A percentile compares a stretch with the other conserved stretches of the same genome.
These are phyloP conservation scores for Maconellicoccus hirsutus DNA, from an alignment of 1,140 invertebrate genomes.

Conservation along the genomic window DNA sequence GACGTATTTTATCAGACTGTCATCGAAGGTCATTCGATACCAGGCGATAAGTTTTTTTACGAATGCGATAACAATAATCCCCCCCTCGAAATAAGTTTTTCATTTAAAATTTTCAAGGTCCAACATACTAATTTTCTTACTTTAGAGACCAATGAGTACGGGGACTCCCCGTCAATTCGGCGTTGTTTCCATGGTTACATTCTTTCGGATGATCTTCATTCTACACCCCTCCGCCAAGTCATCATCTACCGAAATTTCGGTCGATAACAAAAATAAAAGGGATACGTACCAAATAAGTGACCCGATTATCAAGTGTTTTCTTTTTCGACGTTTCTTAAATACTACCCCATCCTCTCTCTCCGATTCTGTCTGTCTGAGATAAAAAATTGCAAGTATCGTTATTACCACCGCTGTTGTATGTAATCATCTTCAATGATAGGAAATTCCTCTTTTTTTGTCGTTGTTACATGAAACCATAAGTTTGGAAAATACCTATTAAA, in stretches of 20 bases:
- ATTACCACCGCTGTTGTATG: no score
- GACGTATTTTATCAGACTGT: no score
- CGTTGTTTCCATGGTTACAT: conserved; percentile 18
- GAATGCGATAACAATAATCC: not conserved
- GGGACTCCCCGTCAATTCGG: not conserved
- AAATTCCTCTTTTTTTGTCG: no score
- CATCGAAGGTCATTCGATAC: no score
- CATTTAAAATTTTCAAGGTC: conserved; percentile 9
- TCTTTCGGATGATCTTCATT: conserved; percentile 16
- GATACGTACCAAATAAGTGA: conserved; percentile 20
- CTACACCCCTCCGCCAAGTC: not conserved
- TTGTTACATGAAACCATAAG: no score
- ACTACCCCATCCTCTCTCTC: not conserved
- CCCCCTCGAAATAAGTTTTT: not conserved
- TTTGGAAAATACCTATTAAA: no score
- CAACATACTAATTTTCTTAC: conserved; percentile 9
- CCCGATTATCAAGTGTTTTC: conserved; percentile 17
- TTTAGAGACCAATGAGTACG: not conserved
- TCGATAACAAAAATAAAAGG: conserved; percentile 22
- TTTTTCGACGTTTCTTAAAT: conserved; percentile 11
- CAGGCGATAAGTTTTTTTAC: not conserved
- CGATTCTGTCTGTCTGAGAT: no score
- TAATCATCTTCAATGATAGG: no score
- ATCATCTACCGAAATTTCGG: conserved; percentile 14
- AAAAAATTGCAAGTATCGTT: no score